A percentile compares a stretch with the other conserved stretches of the same genome.
Conservation (phyloP, 2,113 vertebrate species). For the Ammodytes marinus region DNA sequence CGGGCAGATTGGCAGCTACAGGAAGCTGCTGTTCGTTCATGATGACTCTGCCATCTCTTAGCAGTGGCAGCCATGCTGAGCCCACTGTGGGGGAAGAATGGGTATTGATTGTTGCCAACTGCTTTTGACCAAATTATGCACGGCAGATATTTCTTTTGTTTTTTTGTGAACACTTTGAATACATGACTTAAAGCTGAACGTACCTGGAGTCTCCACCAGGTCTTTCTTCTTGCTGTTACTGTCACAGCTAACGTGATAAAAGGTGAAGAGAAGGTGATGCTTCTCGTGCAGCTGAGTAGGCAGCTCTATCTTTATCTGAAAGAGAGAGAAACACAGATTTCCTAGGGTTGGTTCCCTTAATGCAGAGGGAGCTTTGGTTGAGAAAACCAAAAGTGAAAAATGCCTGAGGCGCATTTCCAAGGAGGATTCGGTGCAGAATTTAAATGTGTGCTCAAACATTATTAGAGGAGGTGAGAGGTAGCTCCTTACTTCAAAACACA, state of each 20-base stretch:
- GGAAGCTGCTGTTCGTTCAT: constrained; percentile 91
- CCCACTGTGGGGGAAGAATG: constrained; percentile 86
- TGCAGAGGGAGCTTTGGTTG: constrained; percentile 27
- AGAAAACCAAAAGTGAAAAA: constrained; percentile 7
- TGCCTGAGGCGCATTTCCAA: not conserved
- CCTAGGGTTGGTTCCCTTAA: not conserved
- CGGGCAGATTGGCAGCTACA: constrained; percentile 90
- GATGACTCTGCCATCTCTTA: constrained; percentile 94
- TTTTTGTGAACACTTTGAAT: not conserved
- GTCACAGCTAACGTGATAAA: constrained; percentile 97
- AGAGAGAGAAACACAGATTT: constrained; percentile 38
- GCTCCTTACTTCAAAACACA: not conserved
- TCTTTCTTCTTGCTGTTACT: constrained; percentile 98
- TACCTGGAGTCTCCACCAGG: constrained; percentile 93
- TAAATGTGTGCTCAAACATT: constrained; percentile 11
- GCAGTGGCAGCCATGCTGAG: constrained; percentile 94
- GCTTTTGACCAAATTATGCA: not conserved
- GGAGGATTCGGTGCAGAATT: not conserved
- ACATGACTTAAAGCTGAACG: constrained; percentile 11
- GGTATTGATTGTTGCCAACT: not conserved
- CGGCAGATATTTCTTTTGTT: not conserved
- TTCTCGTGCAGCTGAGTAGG: constrained; percentile 96
- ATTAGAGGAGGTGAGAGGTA: not conserved
- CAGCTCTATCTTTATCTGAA: constrained; percentile 95
- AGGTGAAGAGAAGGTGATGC: constrained; percentile 97